phyloP scores from a whole-genome alignment of 1,140 invertebrate species.

The Drosophila teissieri region DNA sequence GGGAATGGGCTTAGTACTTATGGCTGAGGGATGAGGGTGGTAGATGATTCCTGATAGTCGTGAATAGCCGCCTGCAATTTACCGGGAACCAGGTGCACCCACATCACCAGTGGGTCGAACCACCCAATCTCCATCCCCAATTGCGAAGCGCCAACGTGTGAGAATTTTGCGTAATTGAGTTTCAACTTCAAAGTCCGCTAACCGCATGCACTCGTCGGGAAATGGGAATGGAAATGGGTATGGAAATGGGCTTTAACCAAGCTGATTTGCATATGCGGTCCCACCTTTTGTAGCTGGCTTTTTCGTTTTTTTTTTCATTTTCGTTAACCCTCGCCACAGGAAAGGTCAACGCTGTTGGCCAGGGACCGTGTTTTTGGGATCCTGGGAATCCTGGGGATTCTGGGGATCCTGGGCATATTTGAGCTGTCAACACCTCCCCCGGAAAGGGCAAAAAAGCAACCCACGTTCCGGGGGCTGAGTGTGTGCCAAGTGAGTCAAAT shows the following conservation, averaged over 20 bases:
- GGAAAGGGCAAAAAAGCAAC: slow-evolving; percentile 15
- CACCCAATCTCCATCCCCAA: not conserved
- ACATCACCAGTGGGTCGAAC: slow-evolving; percentile 55
- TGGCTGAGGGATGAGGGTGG: slow-evolving; percentile 12
- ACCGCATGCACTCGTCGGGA: slow-evolving; percentile 68
- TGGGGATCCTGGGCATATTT: slow-evolving; percentile 52
- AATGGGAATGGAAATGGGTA: slow-evolving; percentile 26
- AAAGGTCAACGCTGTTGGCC: slow-evolving; percentile 62
- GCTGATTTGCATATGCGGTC: slow-evolving; percentile 75
- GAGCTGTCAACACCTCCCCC: slow-evolving; percentile 71
- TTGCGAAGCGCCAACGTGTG: slow-evolving; percentile 69
- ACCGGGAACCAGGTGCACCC: slow-evolving; percentile 54
- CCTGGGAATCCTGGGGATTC: not conserved
- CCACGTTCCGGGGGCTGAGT: slow-evolving; percentile 1
- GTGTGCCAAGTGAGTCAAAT: slow-evolving; percentile 52
- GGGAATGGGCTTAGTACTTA: not conserved
- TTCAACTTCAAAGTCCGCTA: slow-evolving; percentile 77
- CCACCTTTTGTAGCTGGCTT: slow-evolving; percentile 27
- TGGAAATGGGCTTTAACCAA: slow-evolving; percentile 16
- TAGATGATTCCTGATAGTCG: slow-evolving; percentile 70
- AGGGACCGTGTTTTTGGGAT: slow-evolving; percentile 7
- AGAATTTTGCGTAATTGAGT: slow-evolving; percentile 82
- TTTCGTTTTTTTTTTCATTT: slow-evolving; percentile 11
- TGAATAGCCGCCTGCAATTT: slow-evolving; percentile 9
- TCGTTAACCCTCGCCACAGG: not conserved